Evolutionary conservation across 2,888 invertebrate genomes (phyloP).

Genomic region (Bimastos eiseni): DNA sequence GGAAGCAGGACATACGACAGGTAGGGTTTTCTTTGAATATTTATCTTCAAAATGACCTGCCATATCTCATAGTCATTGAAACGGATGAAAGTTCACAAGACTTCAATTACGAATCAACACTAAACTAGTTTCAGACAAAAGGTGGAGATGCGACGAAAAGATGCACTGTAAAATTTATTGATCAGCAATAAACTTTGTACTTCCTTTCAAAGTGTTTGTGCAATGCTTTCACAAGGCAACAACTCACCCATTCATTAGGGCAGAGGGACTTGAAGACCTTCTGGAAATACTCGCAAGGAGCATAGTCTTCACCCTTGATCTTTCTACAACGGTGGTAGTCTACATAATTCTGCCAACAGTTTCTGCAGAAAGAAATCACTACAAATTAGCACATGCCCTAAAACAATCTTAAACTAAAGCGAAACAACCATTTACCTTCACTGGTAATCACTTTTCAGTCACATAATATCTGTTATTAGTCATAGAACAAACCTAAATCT

Average conservation of each 20-base stretch:
- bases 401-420: not conserved
- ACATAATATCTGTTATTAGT: not conserved
- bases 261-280: slow-evolving; percentile 79
- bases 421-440: not conserved
- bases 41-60: too few relatives aligned
- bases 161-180: not conserved
- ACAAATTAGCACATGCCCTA: not conserved
- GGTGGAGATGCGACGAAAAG: too few relatives aligned
- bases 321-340: slow-evolving; percentile 91
- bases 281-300: slow-evolving; percentile 88
- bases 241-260: slow-evolving; percentile 76
- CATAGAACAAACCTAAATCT: not conserved
- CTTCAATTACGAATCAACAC: too few relatives aligned
- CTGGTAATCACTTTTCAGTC: not conserved
- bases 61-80: too few relatives aligned
- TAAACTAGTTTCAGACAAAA: too few relatives aligned
- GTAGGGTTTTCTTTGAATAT: too few relatives aligned
- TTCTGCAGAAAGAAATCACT: slow-evolving; percentile 66
- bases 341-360: slow-evolving; percentile 89
- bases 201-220: not conserved
- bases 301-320: slow-evolving; percentile 82
- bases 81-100: too few relatives aligned
- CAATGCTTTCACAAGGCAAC: not conserved
- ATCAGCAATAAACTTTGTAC: not conserved
- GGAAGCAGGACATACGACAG: too few relatives aligned